phyloP scores from a whole-genome alignment of 64 coral and sea anemone species.

The Hydrozoanthus tunicans region DNA sequence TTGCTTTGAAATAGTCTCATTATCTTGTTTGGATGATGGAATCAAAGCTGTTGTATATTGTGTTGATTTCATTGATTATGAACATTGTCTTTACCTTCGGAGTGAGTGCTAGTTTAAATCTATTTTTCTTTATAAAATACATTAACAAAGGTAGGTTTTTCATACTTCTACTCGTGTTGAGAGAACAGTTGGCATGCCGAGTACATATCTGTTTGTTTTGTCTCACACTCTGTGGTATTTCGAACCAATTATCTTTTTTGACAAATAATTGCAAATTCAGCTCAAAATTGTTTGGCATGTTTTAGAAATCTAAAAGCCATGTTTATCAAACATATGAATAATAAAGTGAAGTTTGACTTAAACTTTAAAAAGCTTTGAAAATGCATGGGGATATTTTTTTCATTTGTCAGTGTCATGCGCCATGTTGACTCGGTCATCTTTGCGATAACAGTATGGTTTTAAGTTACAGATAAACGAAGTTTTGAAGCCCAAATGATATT shows the following conservation, averaged over 20 bases:
- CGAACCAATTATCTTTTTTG: background rate
- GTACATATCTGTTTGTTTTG: background rate
- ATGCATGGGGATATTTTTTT: too few relatives aligned
- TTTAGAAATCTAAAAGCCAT: background rate
- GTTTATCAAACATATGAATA: background rate
- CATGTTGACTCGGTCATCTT: too few relatives aligned
- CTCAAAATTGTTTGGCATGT: background rate
- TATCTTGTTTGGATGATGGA: background rate
- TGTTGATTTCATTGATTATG: constrained; percentile 16
- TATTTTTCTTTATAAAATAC: constrained; percentile 1
- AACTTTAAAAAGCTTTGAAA: too few relatives aligned
- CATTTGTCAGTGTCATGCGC: too few relatives aligned
- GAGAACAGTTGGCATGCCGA: background rate
- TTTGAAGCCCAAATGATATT: too few relatives aligned
- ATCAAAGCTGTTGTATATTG: background rate
- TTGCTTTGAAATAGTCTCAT: background rate
- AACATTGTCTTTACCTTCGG: background rate
- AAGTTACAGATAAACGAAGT: too few relatives aligned
- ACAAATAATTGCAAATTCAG: background rate
- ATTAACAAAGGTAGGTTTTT: background rate
- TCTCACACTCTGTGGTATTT: background rate
- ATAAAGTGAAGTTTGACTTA: too few relatives aligned
- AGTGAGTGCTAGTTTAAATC: too few relatives aligned
- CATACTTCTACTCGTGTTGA: background rate
- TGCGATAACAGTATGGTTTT: too few relatives aligned